Conservation (phyloP, 2,113 vertebrate species). For the Cariama cristata region DNA sequence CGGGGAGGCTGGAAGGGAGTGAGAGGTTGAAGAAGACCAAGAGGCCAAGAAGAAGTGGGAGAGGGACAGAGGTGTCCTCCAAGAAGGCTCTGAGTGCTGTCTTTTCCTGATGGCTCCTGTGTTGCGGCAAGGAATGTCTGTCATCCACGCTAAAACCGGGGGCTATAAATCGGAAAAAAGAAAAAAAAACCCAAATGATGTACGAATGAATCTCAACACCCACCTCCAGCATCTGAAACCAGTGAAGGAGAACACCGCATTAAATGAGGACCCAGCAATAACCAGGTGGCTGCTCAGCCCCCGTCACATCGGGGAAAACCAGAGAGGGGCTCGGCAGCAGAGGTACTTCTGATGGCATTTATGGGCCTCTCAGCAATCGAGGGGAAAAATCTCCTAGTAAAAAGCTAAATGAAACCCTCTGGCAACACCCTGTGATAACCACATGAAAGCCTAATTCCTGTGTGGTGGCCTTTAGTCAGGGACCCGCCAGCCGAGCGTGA, state of each 20-base stretch:
- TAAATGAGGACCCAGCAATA: background rate
- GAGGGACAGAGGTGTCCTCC: background rate
- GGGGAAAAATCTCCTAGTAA: background rate
- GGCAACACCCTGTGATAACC: conserved; percentile 28
- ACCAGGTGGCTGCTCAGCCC: background rate
- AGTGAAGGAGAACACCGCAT: background rate
- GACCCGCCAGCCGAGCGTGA: background rate
- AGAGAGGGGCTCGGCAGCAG: background rate
- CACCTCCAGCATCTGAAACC: background rate
- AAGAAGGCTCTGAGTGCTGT: background rate
- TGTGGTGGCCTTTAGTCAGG: background rate
- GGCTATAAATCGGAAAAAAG: background rate
- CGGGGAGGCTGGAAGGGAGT: background rate
- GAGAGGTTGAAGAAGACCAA: background rate
- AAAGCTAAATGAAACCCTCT: background rate
- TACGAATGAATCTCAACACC: background rate
- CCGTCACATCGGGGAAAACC: background rate
- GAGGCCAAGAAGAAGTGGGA: background rate
- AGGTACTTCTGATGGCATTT: background rate
- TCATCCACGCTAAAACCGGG: fast-evolving
- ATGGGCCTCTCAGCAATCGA: background rate
- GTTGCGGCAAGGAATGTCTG: background rate
- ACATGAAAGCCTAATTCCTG: conserved; percentile 28
- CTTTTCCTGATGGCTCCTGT: background rate
- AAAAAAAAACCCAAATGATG: background rate